Conservation (phyloP, 2,113 vertebrate species). For the Periophthalmus modestus region DNA sequence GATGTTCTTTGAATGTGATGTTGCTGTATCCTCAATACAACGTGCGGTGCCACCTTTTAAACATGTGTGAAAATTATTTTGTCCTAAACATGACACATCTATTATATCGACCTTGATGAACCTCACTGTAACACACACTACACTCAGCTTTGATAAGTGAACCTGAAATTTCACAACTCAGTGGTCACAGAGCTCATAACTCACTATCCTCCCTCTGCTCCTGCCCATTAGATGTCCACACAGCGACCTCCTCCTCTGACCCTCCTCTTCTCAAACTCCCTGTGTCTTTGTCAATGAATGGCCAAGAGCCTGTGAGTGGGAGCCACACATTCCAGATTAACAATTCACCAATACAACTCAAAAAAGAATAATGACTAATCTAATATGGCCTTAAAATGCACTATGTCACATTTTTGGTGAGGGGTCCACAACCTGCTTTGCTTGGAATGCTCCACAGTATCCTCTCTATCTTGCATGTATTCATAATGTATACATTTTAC, state of each 20-base stretch:
- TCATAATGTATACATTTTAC: too few species aligned
- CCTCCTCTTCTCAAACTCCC: slow-evolving; percentile 65
- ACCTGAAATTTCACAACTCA: slow-evolving; percentile 68
- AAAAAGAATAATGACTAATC: slow-evolving; percentile 37
- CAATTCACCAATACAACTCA: slow-evolving; percentile 69
- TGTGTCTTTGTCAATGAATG: slow-evolving; percentile 58
- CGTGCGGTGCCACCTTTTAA: slow-evolving; percentile 64
- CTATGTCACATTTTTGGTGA: too few species aligned
- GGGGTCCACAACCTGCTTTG: too few species aligned
- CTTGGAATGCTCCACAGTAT: too few species aligned
- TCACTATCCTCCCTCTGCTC: slow-evolving; percentile 74
- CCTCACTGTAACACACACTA: slow-evolving; percentile 29
- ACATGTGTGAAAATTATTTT: slow-evolving; percentile 55
- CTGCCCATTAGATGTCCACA: slow-evolving; percentile 62
- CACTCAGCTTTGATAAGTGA: slow-evolving; percentile 65
- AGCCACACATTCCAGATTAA: slow-evolving; percentile 76
- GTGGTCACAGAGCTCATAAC: slow-evolving; percentile 73
- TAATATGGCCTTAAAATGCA: slow-evolving; percentile 17
- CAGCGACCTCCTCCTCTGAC: slow-evolving; percentile 29
- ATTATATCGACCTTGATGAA: slow-evolving; percentile 28
- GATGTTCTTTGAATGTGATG: slow-evolving; percentile 75
- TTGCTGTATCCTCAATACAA: slow-evolving; percentile 78
- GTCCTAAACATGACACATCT: slow-evolving; percentile 28
- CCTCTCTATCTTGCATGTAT: too few species aligned
- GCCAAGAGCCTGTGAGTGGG: slow-evolving; percentile 63